Conservation (phyloP, 2,113 vertebrate species). For the Microcebus jonahi region DNA sequence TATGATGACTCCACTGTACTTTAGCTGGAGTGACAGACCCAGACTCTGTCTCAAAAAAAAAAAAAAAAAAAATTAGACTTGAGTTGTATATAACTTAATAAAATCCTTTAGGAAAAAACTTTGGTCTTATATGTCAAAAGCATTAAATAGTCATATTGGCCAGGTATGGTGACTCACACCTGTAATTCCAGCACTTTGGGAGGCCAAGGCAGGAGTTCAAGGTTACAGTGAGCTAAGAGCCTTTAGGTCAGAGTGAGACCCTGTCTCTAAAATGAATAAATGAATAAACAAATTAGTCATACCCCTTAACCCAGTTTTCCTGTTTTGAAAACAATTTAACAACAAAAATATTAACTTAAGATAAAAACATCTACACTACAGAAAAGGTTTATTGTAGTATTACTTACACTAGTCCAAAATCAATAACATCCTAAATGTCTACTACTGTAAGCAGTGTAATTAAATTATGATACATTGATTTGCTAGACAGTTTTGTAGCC, state of each 20-base stretch:
- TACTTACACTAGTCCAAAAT: neutral
- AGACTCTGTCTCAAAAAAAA: neutral
- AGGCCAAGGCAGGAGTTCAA: too few species aligned
- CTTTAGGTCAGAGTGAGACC: too few species aligned
- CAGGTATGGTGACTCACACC: too few species aligned
- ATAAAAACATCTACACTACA: neutral
- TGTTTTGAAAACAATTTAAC: neutral
- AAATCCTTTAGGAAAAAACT: slow-evolving; percentile 2
- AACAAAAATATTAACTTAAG: neutral
- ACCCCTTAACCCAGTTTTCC: neutral
- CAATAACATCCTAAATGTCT: slow-evolving; percentile 6
- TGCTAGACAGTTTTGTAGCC: neutral
- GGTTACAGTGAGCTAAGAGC: too few species aligned
- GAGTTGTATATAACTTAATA: slow-evolving; percentile 3
- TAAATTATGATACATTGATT: neutral
- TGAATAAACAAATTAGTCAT: too few species aligned
- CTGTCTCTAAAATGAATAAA: too few species aligned
- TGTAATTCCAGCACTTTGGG: too few species aligned
- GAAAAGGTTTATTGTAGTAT: neutral
- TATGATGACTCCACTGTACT: too few species aligned
- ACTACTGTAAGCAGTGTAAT: neutral
- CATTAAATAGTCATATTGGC: neutral
- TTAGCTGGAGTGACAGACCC: too few species aligned
- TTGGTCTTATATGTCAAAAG: neutral
- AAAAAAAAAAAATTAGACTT: neutral